These are phyloP conservation scores for Scolopax mira DNA, from an alignment of 2,113 vertebrate genomes.

Conservation along the genomic window DNA sequence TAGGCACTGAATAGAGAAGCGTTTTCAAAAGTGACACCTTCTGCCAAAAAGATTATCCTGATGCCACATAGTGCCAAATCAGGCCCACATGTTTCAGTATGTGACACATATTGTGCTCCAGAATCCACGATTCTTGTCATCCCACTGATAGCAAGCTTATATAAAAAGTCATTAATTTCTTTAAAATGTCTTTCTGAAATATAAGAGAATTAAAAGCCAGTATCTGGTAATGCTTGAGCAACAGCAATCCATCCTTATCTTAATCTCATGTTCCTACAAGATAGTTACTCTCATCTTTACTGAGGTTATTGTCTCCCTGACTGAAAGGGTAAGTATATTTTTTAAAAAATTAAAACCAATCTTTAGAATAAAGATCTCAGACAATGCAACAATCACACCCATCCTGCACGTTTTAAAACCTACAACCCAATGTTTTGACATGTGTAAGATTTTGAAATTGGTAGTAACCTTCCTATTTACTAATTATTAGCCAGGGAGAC, in stretches of 20 bases:
- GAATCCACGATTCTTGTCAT: not conserved
- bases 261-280: not conserved
- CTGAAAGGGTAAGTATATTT: not conserved
- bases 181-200: not conserved
- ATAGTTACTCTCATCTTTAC: not conserved
- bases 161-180: not conserved
- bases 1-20: constrained; percentile 6
- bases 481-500: not conserved
- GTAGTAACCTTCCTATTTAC: not conserved
- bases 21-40: not conserved
- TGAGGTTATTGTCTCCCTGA: not conserved
- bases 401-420: not conserved
- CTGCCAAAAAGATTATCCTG: not conserved
- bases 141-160: not conserved
- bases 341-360: not conserved
- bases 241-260: not conserved
- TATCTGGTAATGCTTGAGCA: not conserved
- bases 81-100: not conserved
- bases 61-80: not conserved
- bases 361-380: not conserved
- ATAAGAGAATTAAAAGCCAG: not conserved
- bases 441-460: not conserved
- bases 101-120: not conserved
- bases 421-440: not conserved
- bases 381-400: not conserved